phyloP scores from a whole-genome alignment of 2,113 vertebrate species.

The Nyctibius bracteatus region DNA sequence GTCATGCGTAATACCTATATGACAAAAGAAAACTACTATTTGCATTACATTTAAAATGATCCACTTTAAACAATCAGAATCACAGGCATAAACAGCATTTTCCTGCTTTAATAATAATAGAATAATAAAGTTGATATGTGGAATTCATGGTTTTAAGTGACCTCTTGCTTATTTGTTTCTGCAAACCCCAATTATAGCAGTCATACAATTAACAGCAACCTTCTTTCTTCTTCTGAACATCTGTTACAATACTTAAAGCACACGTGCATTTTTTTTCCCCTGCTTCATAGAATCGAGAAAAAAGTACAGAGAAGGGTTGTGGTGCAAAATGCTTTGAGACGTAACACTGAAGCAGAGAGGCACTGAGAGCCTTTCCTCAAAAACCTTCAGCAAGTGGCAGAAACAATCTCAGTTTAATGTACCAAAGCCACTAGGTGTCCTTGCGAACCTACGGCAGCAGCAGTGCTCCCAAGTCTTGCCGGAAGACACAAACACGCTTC shows the following conservation, averaged over 20 bases:
- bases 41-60: not conserved
- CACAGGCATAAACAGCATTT: not conserved
- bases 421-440: constrained; percentile 34
- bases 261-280: fast-evolving
- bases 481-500: not conserved
- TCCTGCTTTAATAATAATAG: not conserved
- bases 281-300: not conserved
- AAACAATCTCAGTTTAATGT: not conserved
- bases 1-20: not conserved
- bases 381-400: not conserved
- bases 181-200: not conserved
- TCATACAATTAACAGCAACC: not conserved
- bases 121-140: not conserved
- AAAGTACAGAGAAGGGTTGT: not conserved
- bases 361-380: not conserved
- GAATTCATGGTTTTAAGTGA: not conserved
- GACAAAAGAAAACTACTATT: not conserved
- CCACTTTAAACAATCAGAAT: not conserved
- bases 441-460: not conserved
- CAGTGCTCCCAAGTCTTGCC: fast-evolving
- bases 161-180: not conserved
- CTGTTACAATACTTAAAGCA: not conserved
- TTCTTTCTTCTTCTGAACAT: not conserved
- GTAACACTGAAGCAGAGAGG: not conserved
- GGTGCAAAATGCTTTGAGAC: not conserved